A percentile compares a stretch with the other conserved stretches of the same genome.
These are phyloP conservation scores for Gisinianus flammeolus DNA, from an alignment of 2,888 invertebrate genomes.

Conservation along the genomic window DNA sequence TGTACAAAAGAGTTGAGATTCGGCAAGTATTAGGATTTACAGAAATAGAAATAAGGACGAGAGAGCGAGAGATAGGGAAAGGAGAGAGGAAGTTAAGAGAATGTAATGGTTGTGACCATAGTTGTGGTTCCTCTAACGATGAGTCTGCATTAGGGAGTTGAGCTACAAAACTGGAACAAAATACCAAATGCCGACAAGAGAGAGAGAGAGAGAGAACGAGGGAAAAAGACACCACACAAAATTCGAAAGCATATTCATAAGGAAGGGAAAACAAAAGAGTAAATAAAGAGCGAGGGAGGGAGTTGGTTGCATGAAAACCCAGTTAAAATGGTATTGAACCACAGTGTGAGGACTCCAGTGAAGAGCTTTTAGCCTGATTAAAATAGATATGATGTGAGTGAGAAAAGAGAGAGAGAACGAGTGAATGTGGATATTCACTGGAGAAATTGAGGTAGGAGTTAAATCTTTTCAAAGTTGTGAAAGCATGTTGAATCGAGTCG, in stretches of 20 bases:
- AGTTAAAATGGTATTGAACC: constrained; percentile 11
- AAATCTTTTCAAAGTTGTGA: background rate
- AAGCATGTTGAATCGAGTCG: background rate
- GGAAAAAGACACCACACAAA: background rate
- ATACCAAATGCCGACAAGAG: background rate
- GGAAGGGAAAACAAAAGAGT: background rate
- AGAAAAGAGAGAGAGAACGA: background rate
- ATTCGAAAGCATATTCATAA: background rate
- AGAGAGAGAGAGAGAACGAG: background rate
- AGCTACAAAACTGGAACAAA: too few species aligned
- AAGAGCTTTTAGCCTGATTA: constrained; percentile 24
- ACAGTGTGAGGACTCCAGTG: background rate
- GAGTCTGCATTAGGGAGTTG: too few species aligned
- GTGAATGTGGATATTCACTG: background rate
- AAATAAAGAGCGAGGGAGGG: background rate
- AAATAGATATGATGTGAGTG: constrained; percentile 20
- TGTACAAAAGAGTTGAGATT: too few species aligned
- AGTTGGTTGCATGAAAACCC: background rate
- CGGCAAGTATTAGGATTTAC: too few species aligned
- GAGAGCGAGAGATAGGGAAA: too few species aligned
- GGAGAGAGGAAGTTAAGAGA: too few species aligned
- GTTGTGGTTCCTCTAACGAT: too few species aligned
- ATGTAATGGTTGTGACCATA: too few species aligned
- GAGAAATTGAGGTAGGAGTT: constrained; percentile 15
- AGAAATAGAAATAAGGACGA: too few species aligned